Evolutionary conservation across 2,888 invertebrate genomes (phyloP).

Genomic region (Caenorhabditis doughertyi): DNA sequence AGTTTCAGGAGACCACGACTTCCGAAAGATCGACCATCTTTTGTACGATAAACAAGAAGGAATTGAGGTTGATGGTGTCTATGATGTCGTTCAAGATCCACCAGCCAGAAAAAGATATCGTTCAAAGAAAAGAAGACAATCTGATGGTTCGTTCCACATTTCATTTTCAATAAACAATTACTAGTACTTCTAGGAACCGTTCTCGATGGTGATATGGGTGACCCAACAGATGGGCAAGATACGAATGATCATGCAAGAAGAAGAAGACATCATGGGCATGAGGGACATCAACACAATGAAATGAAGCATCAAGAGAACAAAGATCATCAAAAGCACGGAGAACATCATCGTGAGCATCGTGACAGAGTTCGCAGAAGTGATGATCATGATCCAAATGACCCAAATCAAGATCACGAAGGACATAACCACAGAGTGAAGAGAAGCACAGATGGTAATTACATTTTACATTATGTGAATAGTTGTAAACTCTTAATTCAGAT

Average conservation of each 20-base stretch:
- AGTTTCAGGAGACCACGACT: background rate
- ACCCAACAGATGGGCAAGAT: conserved; percentile 10
- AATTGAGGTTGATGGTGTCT: background rate
- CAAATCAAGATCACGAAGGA: conserved; percentile 60
- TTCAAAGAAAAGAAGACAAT: background rate
- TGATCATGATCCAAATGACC: conserved; percentile 58
- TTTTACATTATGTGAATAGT: too few relatives aligned
- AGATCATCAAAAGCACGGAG: conserved; percentile 41
- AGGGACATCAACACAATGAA: conserved; percentile 29
- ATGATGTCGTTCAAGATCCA: too few relatives aligned
- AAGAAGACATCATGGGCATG: conserved; percentile 44
- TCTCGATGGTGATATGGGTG: conserved; percentile 45
- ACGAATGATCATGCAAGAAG: conserved; percentile 42
- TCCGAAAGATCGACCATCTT: too few relatives aligned
- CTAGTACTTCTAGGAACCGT: conserved; percentile 41
- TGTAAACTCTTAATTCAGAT: too few relatives aligned
- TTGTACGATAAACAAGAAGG: background rate
- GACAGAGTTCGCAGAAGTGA: conserved; percentile 36
- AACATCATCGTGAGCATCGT: background rate
- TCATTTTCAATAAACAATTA: background rate
- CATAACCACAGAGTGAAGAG: conserved; percentile 56
- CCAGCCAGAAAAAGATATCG: too few relatives aligned
- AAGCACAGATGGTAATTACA: too few relatives aligned
- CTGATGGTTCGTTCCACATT: background rate
- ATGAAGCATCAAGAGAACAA: conserved; percentile 27